Percentiles rank a stretch among this genome's conserved stretches.
phyloP scores from a whole-genome alignment of 2,113 vertebrate species.

The Lucifuga dentata region DNA sequence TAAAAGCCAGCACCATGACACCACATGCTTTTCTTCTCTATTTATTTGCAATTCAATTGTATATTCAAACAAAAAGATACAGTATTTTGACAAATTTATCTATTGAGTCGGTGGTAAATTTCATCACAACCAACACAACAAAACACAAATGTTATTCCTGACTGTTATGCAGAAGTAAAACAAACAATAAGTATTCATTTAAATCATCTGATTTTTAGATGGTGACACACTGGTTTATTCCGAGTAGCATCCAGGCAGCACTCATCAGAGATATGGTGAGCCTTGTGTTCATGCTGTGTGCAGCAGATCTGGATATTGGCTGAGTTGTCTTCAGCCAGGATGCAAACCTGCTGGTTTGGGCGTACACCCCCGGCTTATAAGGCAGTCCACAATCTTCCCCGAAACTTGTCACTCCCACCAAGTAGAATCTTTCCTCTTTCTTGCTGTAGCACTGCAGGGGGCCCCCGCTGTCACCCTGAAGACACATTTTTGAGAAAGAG shows the following conservation, averaged over 20 bases:
- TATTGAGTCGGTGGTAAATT: neutral
- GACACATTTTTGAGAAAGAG: neutral
- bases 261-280: constrained; percentile 40
- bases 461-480: constrained; percentile 85
- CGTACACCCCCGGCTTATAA: constrained; percentile 80
- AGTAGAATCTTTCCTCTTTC: constrained; percentile 68
- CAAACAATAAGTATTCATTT: no score
- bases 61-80: no score
- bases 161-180: no score
- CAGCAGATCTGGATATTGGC: constrained; percentile 7
- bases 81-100: no score
- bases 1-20: no score
- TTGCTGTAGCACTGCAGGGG: constrained; percentile 84
- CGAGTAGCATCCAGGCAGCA: constrained; percentile 32
- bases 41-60: no score
- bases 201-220: no score
- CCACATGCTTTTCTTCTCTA: no score
- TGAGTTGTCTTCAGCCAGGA: constrained; percentile 56
- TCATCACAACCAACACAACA: no score
- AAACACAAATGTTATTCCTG: no score
- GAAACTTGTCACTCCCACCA: constrained; percentile 83
- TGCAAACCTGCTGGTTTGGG: constrained; percentile 70
- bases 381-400: constrained; percentile 79
- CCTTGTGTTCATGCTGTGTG: neutral
- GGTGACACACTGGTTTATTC: no score